Percentiles rank a stretch among this genome's conserved stretches.
phyloP scores from a whole-genome alignment of 2,113 vertebrate genomes.

The Rhea pennata region DNA sequence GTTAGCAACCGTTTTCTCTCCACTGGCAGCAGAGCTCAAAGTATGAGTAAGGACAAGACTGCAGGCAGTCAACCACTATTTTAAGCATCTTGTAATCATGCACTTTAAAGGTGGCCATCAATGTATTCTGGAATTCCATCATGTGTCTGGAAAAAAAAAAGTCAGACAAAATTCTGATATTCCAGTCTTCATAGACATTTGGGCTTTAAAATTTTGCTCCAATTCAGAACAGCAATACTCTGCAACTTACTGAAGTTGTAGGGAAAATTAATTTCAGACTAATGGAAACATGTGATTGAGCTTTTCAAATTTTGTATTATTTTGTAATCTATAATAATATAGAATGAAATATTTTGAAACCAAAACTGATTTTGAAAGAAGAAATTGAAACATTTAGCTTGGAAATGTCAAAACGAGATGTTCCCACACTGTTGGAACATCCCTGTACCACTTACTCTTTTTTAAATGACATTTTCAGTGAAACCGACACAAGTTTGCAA shows the following conservation, averaged over 20 bases:
- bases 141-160: not conserved
- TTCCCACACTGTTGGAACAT: constrained; percentile 56
- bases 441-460: constrained; percentile 40
- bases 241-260: not conserved
- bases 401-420: constrained; percentile 48
- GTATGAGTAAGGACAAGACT: not conserved
- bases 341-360: constrained; percentile 57
- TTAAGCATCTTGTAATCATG: not conserved
- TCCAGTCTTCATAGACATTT: not conserved
- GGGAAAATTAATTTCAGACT: not conserved
- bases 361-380: constrained; percentile 29
- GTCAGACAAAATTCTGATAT: not conserved
- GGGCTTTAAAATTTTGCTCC: not conserved
- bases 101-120: not conserved
- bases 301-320: not conserved
- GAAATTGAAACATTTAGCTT: constrained; percentile 41
- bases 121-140: not conserved
- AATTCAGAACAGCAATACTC: not conserved
- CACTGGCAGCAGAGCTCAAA: not conserved
- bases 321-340: constrained; percentile 10
- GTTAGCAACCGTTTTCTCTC: not conserved
- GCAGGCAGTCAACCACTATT: not conserved
- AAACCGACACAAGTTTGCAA: constrained; percentile 9
- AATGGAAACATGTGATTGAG: not conserved
- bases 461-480: constrained; percentile 56